These are phyloP conservation scores for Felis chaus DNA, from an alignment of 2,113 vertebrate genomes.

Conservation along the genomic window DNA sequence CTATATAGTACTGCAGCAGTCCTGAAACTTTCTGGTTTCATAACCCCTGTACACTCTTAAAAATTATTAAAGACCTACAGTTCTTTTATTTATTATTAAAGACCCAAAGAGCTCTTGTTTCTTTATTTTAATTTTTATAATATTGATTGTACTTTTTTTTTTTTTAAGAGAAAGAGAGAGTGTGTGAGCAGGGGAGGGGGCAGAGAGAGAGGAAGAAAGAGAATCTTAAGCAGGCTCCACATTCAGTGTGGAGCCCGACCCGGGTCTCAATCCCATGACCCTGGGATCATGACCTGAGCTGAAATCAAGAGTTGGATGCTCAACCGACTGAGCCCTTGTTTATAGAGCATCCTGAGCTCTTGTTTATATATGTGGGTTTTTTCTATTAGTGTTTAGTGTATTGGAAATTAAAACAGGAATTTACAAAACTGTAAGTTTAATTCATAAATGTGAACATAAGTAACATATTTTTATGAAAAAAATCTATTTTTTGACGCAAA, in stretches of 20 bases:
- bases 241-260: too few species aligned
- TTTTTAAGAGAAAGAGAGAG: too few species aligned
- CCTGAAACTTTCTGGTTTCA: neutral
- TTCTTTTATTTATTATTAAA: neutral
- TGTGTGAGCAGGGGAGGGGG: too few species aligned
- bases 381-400: neutral
- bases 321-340: too few species aligned
- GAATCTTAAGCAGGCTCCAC: too few species aligned
- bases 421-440: neutral
- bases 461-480: constrained; percentile 13
- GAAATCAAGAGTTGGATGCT: too few species aligned
- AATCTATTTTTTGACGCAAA: constrained; percentile 1
- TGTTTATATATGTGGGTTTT: neutral
- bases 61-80: neutral
- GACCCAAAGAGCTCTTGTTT: neutral
- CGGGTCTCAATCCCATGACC: too few species aligned
- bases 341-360: neutral
- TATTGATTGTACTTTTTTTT: too few species aligned
- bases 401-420: constrained; percentile 1
- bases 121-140: too few species aligned
- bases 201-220: too few species aligned
- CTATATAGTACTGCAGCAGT: neutral
- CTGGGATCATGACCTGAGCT: too few species aligned
- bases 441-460: constrained; percentile 6
- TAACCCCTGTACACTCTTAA: neutral